A percentile compares a stretch with the other conserved stretches of the same genome.
phyloP scores from a whole-genome alignment of 2,888 invertebrate genomes.

The Cephus rjabovi region DNA sequence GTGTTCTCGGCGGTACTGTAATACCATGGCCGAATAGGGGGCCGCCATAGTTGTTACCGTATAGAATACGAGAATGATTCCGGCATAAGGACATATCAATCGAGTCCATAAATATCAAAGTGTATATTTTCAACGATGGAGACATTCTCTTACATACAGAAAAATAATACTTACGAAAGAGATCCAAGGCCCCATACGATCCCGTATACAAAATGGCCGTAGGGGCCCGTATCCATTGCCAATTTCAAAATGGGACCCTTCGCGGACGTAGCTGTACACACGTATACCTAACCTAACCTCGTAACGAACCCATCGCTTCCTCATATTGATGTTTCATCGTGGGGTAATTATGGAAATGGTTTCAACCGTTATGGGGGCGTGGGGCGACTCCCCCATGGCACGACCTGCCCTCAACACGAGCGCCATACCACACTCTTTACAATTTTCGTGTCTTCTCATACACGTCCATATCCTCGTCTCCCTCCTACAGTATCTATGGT shows the following conservation, averaged over 20 bases:
- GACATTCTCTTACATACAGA: background rate
- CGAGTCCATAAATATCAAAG: background rate
- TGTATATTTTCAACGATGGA: background rate
- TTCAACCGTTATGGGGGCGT: constrained; percentile 57
- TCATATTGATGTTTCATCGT: constrained; percentile 30
- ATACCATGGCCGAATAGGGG: background rate
- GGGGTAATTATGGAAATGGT: constrained; percentile 57
- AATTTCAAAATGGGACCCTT: background rate
- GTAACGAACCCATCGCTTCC: constrained; percentile 14
- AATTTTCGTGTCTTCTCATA: constrained; percentile 34
- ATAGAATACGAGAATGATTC: background rate
- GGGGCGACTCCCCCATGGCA: constrained; percentile 41
- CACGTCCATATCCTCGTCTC: background rate
- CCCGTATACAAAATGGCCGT: background rate
- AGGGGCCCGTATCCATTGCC: background rate
- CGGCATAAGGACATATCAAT: background rate
- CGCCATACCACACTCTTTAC: constrained; percentile 12
- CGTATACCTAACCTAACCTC: background rate
- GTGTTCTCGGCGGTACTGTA: background rate
- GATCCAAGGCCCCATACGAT: background rate
- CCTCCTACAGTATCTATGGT: background rate
- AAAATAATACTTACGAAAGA: background rate
- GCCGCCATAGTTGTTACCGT: background rate
- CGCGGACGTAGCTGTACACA: background rate
- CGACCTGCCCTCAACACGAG: constrained; percentile 36